phyloP scores from a whole-genome alignment of 2,888 invertebrate genomes.

The Busseola fusca region DNA sequence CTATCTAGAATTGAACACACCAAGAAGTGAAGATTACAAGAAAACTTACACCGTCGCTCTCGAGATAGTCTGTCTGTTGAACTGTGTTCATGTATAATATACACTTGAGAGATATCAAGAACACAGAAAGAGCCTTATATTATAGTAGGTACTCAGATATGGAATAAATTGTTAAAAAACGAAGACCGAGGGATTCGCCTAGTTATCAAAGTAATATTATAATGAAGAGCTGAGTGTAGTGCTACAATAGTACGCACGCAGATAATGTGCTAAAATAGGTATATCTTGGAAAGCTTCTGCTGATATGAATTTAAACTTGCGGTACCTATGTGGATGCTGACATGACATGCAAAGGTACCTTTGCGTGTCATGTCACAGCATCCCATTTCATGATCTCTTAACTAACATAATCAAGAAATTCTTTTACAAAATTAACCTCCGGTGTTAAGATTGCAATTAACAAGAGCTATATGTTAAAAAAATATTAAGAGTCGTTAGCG shows the following conservation, averaged over 20 bases:
- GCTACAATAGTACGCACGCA: background rate
- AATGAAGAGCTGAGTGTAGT: constrained; percentile 7
- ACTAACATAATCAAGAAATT: constrained; percentile 40
- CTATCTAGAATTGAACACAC: constrained; percentile 51
- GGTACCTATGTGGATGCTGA: constrained; percentile 33
- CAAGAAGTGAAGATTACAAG: constrained; percentile 51
- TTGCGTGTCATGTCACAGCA: constrained; percentile 40
- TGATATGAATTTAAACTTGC: constrained; percentile 26
- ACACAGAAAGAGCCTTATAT: constrained; percentile 42
- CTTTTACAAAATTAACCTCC: constrained; percentile 41
- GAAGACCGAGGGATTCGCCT: background rate
- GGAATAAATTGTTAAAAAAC: constrained; percentile 17
- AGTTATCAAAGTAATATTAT: constrained; percentile 20
- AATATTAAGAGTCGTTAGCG: constrained; percentile 55
- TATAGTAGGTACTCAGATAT: constrained; percentile 12
- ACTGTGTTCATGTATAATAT: constrained; percentile 42
- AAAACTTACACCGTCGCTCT: constrained; percentile 46
- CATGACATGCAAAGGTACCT: constrained; percentile 39
- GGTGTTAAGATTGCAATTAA: constrained; percentile 59
- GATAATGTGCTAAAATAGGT: constrained; percentile 8
- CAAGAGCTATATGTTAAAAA: constrained; percentile 45
- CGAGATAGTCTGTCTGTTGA: constrained; percentile 37
- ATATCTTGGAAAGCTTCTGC: constrained; percentile 18
- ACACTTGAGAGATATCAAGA: constrained; percentile 17
- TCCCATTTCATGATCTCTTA: constrained; percentile 36